Evolutionary conservation across 2,888 invertebrate species (phyloP), one percentile per base, ranked within the genome.

Genomic region (Pseudococcus viburni): DNA sequence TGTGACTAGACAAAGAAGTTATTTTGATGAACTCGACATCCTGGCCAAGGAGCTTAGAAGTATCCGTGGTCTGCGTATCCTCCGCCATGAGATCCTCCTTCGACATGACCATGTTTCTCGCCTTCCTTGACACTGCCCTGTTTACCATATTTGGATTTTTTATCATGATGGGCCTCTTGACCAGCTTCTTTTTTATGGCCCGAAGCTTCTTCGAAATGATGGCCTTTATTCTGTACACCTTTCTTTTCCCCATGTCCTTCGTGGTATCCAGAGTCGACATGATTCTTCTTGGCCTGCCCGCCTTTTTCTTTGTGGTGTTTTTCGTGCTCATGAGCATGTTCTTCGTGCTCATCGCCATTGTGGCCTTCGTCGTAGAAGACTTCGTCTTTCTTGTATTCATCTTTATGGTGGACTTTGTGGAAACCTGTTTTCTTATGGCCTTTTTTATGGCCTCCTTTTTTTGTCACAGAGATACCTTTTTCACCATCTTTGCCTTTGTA

Each of bases 331-430:
- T 93, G 92, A 0, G 93, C 94, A 91, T 95, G 93, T 90, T 95
- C 94, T 89, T 94, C 93, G 91, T 93, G 94, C 91, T 94, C 93
- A 0, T 95, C 95, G 85, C 93, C 93, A 86, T 94, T 93, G 91
- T 95, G 94, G 42, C 94, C 93, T 84, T 95, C 95, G 90, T 95
- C 95, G 91, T 95, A 95, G 92, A 95, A 95, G 90, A 94, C 94
- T 90, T 95, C 95, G 90, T 95, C 94, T 91, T 95, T 95, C 91
- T 95, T 95, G 93, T 94, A 95, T 91, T 96, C 96, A 91, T 96
- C 95, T 92, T 95, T 95, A 92, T 94, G 93, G 92, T 94, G 95
- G 0, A 95, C 94, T 90, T 94, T 95, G 91, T 95, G 95, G 92
- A 94, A 95, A 33, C 95, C 95, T 8, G 94, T 94, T 26, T 95